Base-by-base conservation (phyloP, 2,797 vertebrate species). In the Corythornis leucogaster region DNA sequence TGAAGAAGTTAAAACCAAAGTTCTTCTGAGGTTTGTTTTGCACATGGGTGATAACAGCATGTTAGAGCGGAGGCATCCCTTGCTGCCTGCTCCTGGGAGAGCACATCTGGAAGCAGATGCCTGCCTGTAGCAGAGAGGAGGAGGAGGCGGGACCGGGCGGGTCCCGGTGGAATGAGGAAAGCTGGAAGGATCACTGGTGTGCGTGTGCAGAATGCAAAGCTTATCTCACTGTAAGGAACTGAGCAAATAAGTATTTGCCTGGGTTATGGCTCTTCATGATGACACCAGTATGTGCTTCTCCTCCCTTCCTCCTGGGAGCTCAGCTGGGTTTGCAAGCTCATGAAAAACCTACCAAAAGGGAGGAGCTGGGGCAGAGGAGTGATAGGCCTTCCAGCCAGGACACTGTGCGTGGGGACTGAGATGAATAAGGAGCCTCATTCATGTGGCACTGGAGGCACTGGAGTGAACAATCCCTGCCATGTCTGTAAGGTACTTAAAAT, bases 291-390 rank as follows among this genome's bases (percentile, higher is more conserved):
- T 51, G 40, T 1, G 2, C 63, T 70, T 81, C 64, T 86, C 92
- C 88, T 94, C 86, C 92, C 83, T 78, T 90, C 69, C 79, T 78
- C 76, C 8, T 55, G 89, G 67, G 91, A 94, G 67, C 80, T 89
- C 61, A 59, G 33, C 74, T 86, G 85, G 28, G 26, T 66, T 89
- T 92, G 63, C 70, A 84, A 69, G 43, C 81, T 63, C 38, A 69
- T 54, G 51, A 70, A 67, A 55, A 82, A 42, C 53, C 55, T 69
- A 53, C 57, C 6, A 12, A 53, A 93, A 85, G 33, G 43, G 48
- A 59, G 31, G 31, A 83, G 54, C 2, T 15, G 31, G 82, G 58
- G n/a, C 76, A 82, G 89, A 78, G 35, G 26, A 89, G 42, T 33
- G 31, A 9, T 25, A 59, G 20, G 26, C 48, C 25, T 33, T 80